Conservation (phyloP, 2,888 invertebrate species). For the Pogonocherus hispidulus region DNA sequence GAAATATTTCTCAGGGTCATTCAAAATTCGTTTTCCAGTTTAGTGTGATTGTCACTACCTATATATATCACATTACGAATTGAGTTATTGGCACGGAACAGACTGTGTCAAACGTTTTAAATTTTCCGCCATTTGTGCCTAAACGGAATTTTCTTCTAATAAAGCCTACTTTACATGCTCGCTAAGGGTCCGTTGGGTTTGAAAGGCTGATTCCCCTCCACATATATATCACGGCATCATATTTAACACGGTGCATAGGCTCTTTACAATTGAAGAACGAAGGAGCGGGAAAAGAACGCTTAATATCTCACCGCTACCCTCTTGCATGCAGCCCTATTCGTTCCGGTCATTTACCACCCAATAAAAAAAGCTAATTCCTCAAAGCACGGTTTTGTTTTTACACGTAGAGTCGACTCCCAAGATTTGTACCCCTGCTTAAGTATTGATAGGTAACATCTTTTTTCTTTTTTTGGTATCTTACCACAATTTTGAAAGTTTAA, state of each 20-base stretch:
- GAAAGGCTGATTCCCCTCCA: constrained; percentile 61
- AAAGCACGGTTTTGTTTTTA: constrained; percentile 40
- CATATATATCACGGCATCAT: constrained; percentile 59
- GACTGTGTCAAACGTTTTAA: constrained; percentile 54
- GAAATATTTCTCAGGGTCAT: neutral
- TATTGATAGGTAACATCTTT: too few relatives aligned
- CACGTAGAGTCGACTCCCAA: constrained; percentile 15
- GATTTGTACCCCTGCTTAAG: too few relatives aligned
- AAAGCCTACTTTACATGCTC: constrained; percentile 66
- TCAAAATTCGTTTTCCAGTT: too few relatives aligned
- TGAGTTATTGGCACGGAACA: constrained; percentile 56
- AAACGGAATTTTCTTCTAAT: constrained; percentile 64
- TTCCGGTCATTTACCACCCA: constrained; percentile 55
- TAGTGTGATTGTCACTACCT: neutral
- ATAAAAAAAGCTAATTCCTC: constrained; percentile 54
- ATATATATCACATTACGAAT: constrained; percentile 23
- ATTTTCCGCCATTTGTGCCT: constrained; percentile 63
- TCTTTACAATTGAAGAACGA: constrained; percentile 54
- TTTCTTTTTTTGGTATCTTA: too few relatives aligned
- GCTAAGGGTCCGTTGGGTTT: constrained; percentile 62
- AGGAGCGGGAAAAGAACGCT: constrained; percentile 45
- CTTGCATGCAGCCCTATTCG: constrained; percentile 52
- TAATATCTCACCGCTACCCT: constrained; percentile 46
- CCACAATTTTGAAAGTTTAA: too few relatives aligned
- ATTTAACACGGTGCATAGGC: constrained; percentile 51